Conservation (phyloP, 2,113 vertebrate species). For the Capreolus pygargus region DNA sequence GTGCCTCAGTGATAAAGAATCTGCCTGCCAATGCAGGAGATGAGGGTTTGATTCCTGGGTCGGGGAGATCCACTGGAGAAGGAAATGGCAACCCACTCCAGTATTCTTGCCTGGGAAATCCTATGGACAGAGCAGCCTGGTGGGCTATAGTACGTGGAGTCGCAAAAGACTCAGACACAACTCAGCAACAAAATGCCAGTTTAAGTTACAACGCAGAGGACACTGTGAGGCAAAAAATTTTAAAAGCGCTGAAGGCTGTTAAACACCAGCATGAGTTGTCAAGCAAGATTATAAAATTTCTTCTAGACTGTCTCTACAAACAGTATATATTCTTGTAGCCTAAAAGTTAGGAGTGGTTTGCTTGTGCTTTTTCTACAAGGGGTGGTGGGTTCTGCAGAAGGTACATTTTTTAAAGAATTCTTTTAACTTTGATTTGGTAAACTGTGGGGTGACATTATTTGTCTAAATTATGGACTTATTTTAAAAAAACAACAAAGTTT, state of each 20-base stretch:
- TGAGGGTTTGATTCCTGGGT: not conserved
- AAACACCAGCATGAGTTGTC: not conserved
- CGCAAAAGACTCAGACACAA: not conserved
- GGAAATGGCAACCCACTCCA: not conserved
- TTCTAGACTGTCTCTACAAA: not conserved
- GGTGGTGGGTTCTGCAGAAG: not conserved
- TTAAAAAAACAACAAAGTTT: constrained; percentile 59
- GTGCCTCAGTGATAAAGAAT: not conserved
- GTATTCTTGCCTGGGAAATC: not conserved
- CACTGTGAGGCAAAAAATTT: not conserved
- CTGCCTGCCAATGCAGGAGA: not conserved
- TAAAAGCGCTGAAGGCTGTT: not conserved
- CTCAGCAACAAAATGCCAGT: not conserved
- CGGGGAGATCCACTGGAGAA: not conserved
- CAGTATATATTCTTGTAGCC: not conserved
- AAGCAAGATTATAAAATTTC: not conserved
- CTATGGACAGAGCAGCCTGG: not conserved
- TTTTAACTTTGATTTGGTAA: constrained; percentile 34
- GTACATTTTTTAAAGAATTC: not conserved
- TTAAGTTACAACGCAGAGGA: not conserved
- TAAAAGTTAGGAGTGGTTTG: not conserved
- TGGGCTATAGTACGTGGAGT: not conserved
- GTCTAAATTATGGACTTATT: not conserved
- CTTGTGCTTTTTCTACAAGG: not conserved
- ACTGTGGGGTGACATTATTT: not conserved